These are phyloP conservation scores for Epinotia bilunana DNA, from an alignment of 2,888 invertebrate genomes.

Conservation along the genomic window DNA sequence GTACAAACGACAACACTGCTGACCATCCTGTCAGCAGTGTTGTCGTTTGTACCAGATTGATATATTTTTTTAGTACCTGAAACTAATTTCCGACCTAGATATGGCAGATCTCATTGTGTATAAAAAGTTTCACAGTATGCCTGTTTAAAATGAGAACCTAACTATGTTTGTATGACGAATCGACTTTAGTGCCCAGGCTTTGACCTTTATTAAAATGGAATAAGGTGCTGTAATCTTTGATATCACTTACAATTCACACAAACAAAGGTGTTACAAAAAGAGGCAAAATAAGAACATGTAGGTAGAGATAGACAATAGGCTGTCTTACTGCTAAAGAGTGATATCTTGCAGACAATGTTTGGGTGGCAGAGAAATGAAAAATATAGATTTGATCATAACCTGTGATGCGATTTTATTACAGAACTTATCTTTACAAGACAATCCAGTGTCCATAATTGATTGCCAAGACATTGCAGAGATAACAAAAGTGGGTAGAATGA, in stretches of 20 bases:
- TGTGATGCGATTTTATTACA: constrained; percentile 12
- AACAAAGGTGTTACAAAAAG: background rate
- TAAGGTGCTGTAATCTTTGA: too few species aligned
- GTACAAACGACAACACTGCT: too few species aligned
- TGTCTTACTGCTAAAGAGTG: background rate
- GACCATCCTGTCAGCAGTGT: too few species aligned
- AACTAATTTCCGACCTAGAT: too few species aligned
- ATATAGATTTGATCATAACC: background rate
- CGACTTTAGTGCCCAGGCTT: too few species aligned
- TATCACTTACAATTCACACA: background rate
- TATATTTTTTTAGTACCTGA: too few species aligned
- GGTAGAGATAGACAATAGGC: background rate
- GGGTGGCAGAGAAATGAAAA: background rate
- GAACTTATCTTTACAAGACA: constrained; percentile 30
- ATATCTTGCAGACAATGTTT: background rate
- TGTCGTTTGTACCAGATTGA: too few species aligned
- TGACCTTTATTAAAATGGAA: too few species aligned
- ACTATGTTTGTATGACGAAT: too few species aligned
- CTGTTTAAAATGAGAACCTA: too few species aligned
- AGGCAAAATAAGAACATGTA: background rate
- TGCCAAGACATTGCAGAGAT: constrained; percentile 17
- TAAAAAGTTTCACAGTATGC: too few species aligned
- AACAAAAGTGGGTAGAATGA: constrained; percentile 24
- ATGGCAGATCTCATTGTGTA: too few species aligned
- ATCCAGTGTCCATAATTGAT: constrained; percentile 5